Conservation (phyloP, 2,888 invertebrate genomes). For the Ceramica pisi region DNA sequence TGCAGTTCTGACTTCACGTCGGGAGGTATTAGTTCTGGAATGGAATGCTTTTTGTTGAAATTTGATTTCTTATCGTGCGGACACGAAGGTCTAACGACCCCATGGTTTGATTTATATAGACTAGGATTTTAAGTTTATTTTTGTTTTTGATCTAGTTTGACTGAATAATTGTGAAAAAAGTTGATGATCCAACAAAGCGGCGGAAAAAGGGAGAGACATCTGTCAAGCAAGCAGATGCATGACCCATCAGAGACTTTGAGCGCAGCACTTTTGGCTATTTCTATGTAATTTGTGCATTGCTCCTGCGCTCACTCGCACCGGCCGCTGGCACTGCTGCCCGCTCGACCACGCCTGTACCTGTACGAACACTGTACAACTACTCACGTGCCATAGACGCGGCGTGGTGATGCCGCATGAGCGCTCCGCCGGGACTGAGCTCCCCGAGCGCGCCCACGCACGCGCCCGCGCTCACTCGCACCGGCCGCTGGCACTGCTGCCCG, state of each 20-base stretch:
- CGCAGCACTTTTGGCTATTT: no score
- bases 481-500: slow-evolving; percentile 91
- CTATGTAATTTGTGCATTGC: no score
- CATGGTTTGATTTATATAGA: no score
- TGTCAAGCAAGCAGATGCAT: no score
- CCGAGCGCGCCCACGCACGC: slow-evolving; percentile 96
- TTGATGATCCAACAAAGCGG: no score
- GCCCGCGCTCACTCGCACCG: slow-evolving; percentile 93
- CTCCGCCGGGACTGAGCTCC: slow-evolving; percentile 97
- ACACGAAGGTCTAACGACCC: no score
- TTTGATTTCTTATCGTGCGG: no score
- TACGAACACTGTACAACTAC: not conserved
- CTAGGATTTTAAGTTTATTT: no score
- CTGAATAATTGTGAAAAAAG: no score
- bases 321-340: slow-evolving; percentile 91
- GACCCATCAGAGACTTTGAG: no score
- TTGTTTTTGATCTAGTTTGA: no score
- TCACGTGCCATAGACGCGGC: slow-evolving; percentile 93
- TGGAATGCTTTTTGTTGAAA: slow-evolving; percentile 41
- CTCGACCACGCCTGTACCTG: slow-evolving; percentile 91
- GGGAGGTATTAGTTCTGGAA: slow-evolving; percentile 94
- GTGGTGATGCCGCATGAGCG: slow-evolving; percentile 96
- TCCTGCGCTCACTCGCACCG: slow-evolving; percentile 93
- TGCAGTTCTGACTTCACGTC: slow-evolving; percentile 96
- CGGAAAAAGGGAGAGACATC: no score